phyloP scores from a whole-genome alignment of 2,888 invertebrate genomes.

The Aradus depressus region DNA sequence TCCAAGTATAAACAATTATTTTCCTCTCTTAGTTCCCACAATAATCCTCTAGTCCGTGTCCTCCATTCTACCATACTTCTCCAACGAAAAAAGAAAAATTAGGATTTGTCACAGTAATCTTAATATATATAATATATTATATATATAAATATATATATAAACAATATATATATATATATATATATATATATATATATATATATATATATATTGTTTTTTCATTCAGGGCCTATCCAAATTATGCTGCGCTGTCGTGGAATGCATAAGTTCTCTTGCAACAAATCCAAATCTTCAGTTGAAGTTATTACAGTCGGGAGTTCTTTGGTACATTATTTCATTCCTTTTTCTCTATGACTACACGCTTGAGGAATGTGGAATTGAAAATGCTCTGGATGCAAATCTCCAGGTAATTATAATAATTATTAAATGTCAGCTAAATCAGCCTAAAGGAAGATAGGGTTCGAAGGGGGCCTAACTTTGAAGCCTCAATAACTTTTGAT shows the following conservation, averaged over 20 bases:
- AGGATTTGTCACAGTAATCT: too few species aligned
- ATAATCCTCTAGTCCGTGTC: too few species aligned
- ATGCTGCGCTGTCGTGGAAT: slow-evolving; percentile 79
- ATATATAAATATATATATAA: too few species aligned
- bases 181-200: too few species aligned
- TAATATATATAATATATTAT: too few species aligned
- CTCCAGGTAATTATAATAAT: slow-evolving; percentile 45
- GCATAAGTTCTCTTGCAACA: slow-evolving; percentile 76
- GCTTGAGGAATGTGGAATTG: slow-evolving; percentile 89
- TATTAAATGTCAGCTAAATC: neutral
- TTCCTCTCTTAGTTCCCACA: too few species aligned
- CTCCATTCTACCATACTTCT: too few species aligned
- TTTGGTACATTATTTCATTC: slow-evolving; percentile 84
- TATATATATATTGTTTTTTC: slow-evolving; percentile 18
- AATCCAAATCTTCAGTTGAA: slow-evolving; percentile 76
- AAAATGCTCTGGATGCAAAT: slow-evolving; percentile 70
- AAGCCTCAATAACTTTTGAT: too few species aligned
- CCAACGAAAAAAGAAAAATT: too few species aligned
- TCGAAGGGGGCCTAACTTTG: neutral
- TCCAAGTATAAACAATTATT: too few species aligned
- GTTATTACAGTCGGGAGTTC: slow-evolving; percentile 69
- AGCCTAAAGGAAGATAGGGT: neutral
- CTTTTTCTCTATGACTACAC: slow-evolving; percentile 96
- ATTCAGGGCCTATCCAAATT: slow-evolving; percentile 67
- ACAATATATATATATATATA: too few species aligned